phyloP scores from a whole-genome alignment of 2,113 vertebrate species.

The Psittacus erithacus region DNA sequence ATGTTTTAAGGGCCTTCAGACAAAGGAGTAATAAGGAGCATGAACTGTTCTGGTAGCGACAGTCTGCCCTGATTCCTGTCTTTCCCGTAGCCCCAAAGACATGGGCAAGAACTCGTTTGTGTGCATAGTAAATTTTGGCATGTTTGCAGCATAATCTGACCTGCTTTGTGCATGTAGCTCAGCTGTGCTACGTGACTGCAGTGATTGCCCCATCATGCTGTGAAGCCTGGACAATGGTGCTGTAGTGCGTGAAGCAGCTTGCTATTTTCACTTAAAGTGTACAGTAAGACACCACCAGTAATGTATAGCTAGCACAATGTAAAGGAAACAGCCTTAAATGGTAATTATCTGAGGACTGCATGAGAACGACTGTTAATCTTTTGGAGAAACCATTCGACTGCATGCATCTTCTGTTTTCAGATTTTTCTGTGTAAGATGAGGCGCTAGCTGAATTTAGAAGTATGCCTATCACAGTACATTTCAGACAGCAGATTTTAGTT shows the following conservation, averaged over 20 bases:
- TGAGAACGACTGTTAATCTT: background rate
- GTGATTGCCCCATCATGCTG: background rate
- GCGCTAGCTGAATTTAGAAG: background rate
- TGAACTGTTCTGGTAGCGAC: background rate
- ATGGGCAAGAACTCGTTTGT: background rate
- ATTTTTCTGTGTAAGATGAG: background rate
- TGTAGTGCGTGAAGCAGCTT: background rate
- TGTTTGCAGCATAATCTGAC: background rate
- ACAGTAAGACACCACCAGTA: background rate
- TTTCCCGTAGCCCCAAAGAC: background rate
- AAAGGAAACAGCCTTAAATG: background rate
- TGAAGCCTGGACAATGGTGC: background rate
- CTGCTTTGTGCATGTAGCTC: background rate
- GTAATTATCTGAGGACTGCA: background rate
- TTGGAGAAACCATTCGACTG: background rate
- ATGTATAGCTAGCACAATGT: background rate
- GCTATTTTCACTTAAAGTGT: background rate
- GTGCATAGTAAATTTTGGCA: background rate
- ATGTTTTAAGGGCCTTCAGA: constrained; percentile 8
- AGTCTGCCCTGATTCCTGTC: background rate
- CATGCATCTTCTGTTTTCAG: background rate
- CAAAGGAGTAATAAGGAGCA: background rate
- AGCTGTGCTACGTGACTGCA: background rate
- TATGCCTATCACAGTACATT: background rate
- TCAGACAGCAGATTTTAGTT: background rate